phyloP scores from a whole-genome alignment of 2,888 invertebrate species.

The Tetranychus truncatus region DNA sequence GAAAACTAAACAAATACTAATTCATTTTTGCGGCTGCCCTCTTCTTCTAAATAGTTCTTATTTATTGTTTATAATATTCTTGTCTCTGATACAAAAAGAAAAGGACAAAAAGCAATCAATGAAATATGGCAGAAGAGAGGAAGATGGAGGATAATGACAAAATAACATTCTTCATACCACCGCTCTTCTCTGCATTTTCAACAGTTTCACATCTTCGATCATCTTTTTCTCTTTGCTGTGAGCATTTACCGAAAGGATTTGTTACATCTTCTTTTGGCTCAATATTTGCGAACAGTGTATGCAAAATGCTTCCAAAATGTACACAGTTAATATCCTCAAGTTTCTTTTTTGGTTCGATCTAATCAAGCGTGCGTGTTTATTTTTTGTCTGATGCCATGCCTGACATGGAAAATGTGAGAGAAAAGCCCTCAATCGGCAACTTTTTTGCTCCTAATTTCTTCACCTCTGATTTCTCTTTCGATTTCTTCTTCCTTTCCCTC shows the following conservation, averaged over 20 bases:
- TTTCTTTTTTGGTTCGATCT: conserved; percentile 1
- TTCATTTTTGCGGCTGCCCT: not conserved
- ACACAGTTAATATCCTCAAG: not conserved
- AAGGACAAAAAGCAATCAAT: not conserved
- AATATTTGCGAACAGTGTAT: not conserved
- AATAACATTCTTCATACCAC: not conserved
- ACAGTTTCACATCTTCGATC: not conserved
- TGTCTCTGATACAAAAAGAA: not conserved
- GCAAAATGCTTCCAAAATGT: not conserved
- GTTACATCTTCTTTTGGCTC: not conserved
- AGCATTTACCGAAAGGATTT: not conserved
- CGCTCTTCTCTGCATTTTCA: no score
- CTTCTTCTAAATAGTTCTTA: not conserved
- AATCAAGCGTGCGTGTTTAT: conserved; percentile 1
- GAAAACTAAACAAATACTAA: not conserved
- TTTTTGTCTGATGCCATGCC: not conserved
- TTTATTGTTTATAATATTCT: not conserved
- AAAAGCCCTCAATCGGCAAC: not conserved
- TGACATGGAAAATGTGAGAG: not conserved
- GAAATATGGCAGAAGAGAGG: not conserved
- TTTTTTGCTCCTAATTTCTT: not conserved
- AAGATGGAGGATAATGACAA: not conserved
- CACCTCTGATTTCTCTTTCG: not conserved
- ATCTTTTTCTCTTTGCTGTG: not conserved
- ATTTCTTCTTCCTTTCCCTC: not conserved